Base-by-base conservation (phyloP, 2,797 vertebrate genomes). In the Hephaestus fuliginosus region DNA sequence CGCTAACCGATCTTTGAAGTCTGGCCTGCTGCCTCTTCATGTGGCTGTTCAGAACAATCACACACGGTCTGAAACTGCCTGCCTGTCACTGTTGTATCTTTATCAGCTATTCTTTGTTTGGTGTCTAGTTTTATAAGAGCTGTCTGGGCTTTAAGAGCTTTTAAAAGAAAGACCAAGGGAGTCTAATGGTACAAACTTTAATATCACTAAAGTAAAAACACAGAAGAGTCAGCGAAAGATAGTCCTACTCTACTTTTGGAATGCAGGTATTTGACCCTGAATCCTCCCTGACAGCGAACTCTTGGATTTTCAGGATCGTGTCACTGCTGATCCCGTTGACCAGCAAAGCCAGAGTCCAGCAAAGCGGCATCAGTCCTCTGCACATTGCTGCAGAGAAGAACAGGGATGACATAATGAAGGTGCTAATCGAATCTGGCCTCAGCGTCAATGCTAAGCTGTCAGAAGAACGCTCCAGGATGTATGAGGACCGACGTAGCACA, bases 301-400 rank as follows among this genome's bases (percentile, higher is more conserved):
- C 69, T 66, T 71, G n/a, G 15, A 3, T 77, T 55, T 75, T 20
- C 74, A 91, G 89, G 12, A 64, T 89, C 0, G 71, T 88, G 68
- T 68, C 36, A 69, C 91, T 97, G 95, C 91, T 98, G 85, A 95
- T 97, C 69, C 96, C 96, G 0, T 94, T 93, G 75, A 98, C 97
- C n/a, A 97, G 96, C 68, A 95, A 90, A 49, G 92, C 89, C 7
- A 94, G 95, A 1, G 70, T 98, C 73, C 94, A 85, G 65, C 82
- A 75, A 0, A 96, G 96, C 0, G 97, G 97, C 63, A 96, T 98
- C 88, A 98, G 96, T 80, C 97, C 97, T 18, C 90, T 98, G 74
- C 97, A 98, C 82, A 71, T 98, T 2, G 97, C 97, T 0, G 96
- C 96, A 0, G 97, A 98, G 64, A 92, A 93, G 52, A 97, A 97